Percentiles rank a stretch among this genome's conserved stretches.
These are phyloP conservation scores for Micrasema minimum DNA, from an alignment of 1,140 invertebrate genomes.

Conservation along the genomic window DNA sequence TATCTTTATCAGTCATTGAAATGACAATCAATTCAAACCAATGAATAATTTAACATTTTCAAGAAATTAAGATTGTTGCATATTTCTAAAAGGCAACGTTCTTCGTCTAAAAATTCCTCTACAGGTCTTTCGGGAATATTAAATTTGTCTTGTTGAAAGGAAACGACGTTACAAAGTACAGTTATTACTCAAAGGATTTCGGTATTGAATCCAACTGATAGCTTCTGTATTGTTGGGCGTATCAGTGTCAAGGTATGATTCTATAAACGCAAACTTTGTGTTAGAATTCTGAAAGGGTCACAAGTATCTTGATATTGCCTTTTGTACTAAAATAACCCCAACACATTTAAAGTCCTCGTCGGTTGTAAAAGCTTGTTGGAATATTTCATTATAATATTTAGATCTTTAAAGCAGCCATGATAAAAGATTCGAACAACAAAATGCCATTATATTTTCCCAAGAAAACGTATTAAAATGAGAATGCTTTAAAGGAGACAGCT, in stretches of 20 bases:
- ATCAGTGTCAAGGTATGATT: no score
- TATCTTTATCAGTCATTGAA: no score
- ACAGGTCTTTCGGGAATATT: neutral
- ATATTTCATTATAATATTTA: constrained; percentile 8
- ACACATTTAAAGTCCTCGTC: neutral
- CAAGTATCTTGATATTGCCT: neutral
- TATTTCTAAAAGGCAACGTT: no score
- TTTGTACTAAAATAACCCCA: neutral
- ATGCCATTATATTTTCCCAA: constrained; percentile 1
- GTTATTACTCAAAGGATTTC: neutral
- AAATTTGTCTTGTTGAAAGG: neutral
- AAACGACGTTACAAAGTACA: neutral
- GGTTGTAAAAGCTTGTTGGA: neutral
- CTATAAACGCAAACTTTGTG: neutral
- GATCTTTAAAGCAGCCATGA: neutral
- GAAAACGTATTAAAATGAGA: neutral
- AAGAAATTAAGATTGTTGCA: no score
- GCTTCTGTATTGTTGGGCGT: neutral
- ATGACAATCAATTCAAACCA: no score
- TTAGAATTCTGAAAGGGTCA: neutral
- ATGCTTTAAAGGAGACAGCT: neutral
- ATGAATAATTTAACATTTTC: no score
- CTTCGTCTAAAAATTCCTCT: no score
- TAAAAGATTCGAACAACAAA: neutral
- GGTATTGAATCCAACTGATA: neutral